phyloP scores from a whole-genome alignment of 2,888 invertebrate species.

The Epirrita christyi region DNA sequence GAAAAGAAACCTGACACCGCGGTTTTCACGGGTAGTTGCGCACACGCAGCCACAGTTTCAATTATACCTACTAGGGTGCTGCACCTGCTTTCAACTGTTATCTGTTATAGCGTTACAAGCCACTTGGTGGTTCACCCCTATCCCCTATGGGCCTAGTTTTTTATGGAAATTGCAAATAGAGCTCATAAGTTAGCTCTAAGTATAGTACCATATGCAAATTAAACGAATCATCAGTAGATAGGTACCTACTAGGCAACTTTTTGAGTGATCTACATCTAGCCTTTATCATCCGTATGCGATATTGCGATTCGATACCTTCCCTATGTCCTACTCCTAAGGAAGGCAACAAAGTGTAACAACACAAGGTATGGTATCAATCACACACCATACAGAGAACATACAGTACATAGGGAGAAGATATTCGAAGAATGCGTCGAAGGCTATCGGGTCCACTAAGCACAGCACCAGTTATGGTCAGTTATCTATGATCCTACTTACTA shows the following conservation, averaged over 20 bases:
- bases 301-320: too few relatives aligned
- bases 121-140: conserved; percentile 32
- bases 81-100: conserved; percentile 39
- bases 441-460: conserved; percentile 25
- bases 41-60: conserved; percentile 28
- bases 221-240: too few relatives aligned
- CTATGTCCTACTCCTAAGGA: too few relatives aligned
- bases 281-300: too few relatives aligned
- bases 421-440: conserved; percentile 34
- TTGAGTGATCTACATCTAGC: too few relatives aligned
- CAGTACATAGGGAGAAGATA: conserved; percentile 20
- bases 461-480: conserved; percentile 10
- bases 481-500: not conserved
- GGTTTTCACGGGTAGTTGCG: conserved; percentile 46
- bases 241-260: too few relatives aligned
- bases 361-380: not conserved
- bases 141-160: conserved; percentile 22
- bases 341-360: not conserved
- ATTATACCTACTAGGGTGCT: conserved; percentile 1
- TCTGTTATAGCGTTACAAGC: conserved; percentile 33
- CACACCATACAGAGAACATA: not conserved
- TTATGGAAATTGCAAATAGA: conserved; percentile 7
- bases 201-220: too few relatives aligned
- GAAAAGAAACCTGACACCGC: conserved; percentile 39
- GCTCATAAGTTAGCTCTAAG: too few relatives aligned